These are phyloP conservation scores for Maniola jurtina DNA, from an alignment of 1,140 invertebrate genomes.

Conservation along the genomic window DNA sequence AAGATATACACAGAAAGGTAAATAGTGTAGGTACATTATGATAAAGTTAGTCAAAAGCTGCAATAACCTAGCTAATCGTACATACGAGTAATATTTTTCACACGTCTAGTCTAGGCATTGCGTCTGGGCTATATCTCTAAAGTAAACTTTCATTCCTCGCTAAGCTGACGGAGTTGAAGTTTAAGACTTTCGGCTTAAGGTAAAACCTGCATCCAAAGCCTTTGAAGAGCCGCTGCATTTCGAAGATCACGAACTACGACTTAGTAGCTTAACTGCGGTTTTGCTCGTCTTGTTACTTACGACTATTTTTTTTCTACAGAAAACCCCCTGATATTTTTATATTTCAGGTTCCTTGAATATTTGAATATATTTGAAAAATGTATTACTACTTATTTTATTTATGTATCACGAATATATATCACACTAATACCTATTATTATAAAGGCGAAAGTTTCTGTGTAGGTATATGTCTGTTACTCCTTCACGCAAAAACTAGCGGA, in stretches of 20 bases:
- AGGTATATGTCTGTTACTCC: no score
- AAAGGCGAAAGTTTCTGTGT: no score
- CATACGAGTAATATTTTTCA: neutral
- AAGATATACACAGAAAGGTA: no score
- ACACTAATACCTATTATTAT: no score
- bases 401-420: no score
- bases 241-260: constrained; percentile 23
- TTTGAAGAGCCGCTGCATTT: constrained; percentile 24
- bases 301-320: no score
- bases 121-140: constrained; percentile 47
- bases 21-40: neutral
- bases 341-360: no score
- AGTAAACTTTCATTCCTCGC: constrained; percentile 62
- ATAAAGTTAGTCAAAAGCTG: neutral
- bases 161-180: constrained; percentile 41
- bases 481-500: no score
- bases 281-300: no score
- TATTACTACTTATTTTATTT: no score
- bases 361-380: no score
- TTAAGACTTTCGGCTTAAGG: constrained; percentile 5
- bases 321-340: no score
- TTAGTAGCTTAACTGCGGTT: neutral
- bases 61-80: neutral
- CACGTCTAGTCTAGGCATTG: constrained; percentile 4
- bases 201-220: constrained; percentile 14